Percentiles rank a stretch among this genome's conserved stretches.
Evolutionary conservation across 2,888 invertebrate species (phyloP).

Genomic region (Chaetogeoica ovagalla): DNA sequence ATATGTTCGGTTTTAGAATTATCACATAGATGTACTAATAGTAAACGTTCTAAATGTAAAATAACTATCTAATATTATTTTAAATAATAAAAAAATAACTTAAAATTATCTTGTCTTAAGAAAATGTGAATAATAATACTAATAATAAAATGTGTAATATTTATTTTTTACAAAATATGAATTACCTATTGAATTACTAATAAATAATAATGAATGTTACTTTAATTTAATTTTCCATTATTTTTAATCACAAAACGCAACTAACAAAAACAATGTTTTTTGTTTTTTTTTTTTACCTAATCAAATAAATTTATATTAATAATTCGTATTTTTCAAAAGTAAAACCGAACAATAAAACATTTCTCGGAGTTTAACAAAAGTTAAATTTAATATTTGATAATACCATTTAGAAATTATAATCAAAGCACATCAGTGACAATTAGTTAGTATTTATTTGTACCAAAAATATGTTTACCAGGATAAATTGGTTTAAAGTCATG

Average conservation of each 20-base stretch:
- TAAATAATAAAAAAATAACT: too few relatives aligned
- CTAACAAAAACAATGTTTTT: too few relatives aligned
- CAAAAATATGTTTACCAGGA: constrained; percentile 24
- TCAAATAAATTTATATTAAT: too few relatives aligned
- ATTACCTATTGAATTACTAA: too few relatives aligned
- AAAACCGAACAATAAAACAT: constrained; percentile 10
- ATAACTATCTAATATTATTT: not conserved
- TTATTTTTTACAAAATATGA: too few relatives aligned
- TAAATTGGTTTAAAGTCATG: constrained; percentile 43
- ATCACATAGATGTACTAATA: not conserved
- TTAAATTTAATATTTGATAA: not conserved
- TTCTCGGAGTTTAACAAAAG: not conserved
- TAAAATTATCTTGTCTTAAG: too few relatives aligned
- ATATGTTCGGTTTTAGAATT: not conserved
- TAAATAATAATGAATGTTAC: too few relatives aligned
- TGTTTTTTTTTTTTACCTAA: too few relatives aligned
- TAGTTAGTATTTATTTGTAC: constrained; percentile 44
- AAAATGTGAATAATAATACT: too few relatives aligned
- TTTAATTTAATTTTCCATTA: too few relatives aligned
- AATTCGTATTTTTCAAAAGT: not conserved
- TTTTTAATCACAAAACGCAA: too few relatives aligned
- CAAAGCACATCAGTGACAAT: constrained; percentile 39
- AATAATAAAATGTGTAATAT: not conserved
- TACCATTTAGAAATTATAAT: constrained; percentile 15
- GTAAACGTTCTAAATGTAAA: not conserved